A percentile compares a stretch with the other conserved stretches of the same genome.
These are phyloP conservation scores for Thinocorus orbignyianus DNA, from an alignment of 2,113 vertebrate genomes.

Conservation along the genomic window DNA sequence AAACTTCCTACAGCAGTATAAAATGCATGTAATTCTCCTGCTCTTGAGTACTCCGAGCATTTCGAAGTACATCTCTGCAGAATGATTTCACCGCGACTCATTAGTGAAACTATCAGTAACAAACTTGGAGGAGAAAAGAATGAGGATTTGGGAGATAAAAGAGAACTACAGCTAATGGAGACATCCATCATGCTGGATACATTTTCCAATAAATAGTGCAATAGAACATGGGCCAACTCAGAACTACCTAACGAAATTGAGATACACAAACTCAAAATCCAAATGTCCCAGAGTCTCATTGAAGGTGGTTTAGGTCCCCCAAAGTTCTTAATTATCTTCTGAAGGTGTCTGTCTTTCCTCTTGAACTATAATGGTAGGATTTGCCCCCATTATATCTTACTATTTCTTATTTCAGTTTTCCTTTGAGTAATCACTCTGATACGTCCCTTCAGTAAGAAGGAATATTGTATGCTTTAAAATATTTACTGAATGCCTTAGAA, in stretches of 20 bases:
- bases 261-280: not conserved
- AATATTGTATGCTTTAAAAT: not conserved
- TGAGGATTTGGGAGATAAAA: not conserved
- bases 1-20: not conserved
- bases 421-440: not conserved
- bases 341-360: not conserved
- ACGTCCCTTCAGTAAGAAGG: not conserved
- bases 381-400: not conserved
- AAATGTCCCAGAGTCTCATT: not conserved
- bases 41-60: not conserved
- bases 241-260: not conserved
- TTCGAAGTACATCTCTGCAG: not conserved
- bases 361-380: not conserved
- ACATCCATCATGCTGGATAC: not conserved
- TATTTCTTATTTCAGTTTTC: not conserved
- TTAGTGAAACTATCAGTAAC: not conserved
- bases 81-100: not conserved
- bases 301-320: not conserved
- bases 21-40: not conserved
- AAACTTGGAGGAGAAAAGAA: not conserved
- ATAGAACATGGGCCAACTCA: not conserved
- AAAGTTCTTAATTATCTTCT: not conserved
- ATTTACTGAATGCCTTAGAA: slow-evolving; percentile 10
- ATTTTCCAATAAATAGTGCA: not conserved
- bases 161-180: not conserved